A percentile compares a stretch with the other conserved stretches of the same genome.
Evolutionary conservation across 2,888 invertebrate species (phyloP).

Genomic region (Drosophila recens): DNA sequence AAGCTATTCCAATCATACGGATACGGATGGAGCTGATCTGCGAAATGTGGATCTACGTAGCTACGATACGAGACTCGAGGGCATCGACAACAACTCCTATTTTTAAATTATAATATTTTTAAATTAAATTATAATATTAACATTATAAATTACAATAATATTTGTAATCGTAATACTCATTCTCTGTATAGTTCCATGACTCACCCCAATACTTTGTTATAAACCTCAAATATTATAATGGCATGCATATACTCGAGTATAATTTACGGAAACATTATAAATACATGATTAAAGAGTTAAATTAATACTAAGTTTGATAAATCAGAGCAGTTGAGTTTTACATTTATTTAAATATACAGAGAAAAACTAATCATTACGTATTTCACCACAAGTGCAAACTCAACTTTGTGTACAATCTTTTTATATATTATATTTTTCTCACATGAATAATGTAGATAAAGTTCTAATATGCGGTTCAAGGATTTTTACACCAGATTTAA

Average conservation of each 20-base stretch:
- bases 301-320: too few species aligned
- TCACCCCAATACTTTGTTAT: neutral
- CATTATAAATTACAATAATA: neutral
- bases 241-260: neutral
- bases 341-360: too few species aligned
- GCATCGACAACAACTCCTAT: conserved; percentile 27
- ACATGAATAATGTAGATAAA: neutral
- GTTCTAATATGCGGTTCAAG: conserved; percentile 8
- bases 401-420: neutral
- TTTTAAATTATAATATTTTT: neutral
- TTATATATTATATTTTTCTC: neutral
- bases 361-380: too few species aligned
- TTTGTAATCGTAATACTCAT: neutral
- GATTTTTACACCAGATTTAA: neutral
- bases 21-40: neutral
- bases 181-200: neutral
- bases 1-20: neutral
- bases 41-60: neutral
- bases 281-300: neutral
- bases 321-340: too few species aligned
- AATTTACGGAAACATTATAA: neutral
- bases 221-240: conserved; percentile 8
- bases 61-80: conserved; percentile 5
- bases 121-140: neutral
- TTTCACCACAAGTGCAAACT: too few species aligned